Evolutionary conservation across 2,888 invertebrate species (phyloP), one percentile per base, ranked within the genome.

Genomic region (Thymelicus acteon): DNA sequence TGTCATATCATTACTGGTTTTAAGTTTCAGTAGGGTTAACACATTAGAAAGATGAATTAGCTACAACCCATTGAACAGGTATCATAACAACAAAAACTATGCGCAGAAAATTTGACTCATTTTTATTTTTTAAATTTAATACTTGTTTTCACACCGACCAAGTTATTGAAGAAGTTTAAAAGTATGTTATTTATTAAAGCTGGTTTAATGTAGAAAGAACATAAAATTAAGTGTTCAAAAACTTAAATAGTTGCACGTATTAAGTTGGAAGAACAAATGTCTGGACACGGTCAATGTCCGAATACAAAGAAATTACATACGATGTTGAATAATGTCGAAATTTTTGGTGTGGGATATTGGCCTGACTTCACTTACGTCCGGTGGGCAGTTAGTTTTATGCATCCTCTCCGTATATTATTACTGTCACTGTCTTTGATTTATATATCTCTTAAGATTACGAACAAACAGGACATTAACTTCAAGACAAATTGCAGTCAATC

Each of bases 371-470:
- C 52, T 61, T 52, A 54, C 67, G 60, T 67, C 61, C 67, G 61
- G 52, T 37, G 44, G 40, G 44, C 61, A 44, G 61, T 68, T 61
- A 40, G 37, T 47, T 68, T 68, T 57, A 52, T 67, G 54, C 62
- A 57, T 68, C 68, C 68, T 68, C 68, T 68, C 57, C 44, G 62
- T 61, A 57, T 37, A 7, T 54, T 68, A 68, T 68, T 44, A 68
- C 62, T 68, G 68, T 68, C 68, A 68, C 54, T 62, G 57, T 57
- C 19, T 47, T 15, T 68, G 68, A 68, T 68, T 62, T 68, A 68
- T 68, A 37, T 7, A 47, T 62, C 62, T 67, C 49, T 47, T 54
- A 39, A 62, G 68, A 57, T 57, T 54, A 24, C 61, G 67, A 61
- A 61, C 68, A 57, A 62, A 52, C 24, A 52, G 52, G 54, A 44